A percentile compares a stretch with the other conserved stretches of the same genome.
phyloP scores from a whole-genome alignment of 1,140 invertebrate genomes.

The Platyscapa corneri region DNA sequence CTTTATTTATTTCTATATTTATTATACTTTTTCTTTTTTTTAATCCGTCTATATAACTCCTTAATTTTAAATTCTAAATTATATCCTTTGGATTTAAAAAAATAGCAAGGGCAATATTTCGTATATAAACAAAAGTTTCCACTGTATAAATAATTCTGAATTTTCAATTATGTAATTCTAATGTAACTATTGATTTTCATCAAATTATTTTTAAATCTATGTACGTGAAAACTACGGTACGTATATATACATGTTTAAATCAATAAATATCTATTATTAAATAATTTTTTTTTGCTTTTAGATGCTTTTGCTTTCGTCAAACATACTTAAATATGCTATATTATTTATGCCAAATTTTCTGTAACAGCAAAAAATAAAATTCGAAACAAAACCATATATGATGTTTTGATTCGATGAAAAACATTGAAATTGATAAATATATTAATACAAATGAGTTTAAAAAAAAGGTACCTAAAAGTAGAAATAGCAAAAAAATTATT shows the following conservation, averaged over 20 bases:
- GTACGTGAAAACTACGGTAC: no score
- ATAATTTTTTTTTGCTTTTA: not conserved
- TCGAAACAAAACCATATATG: no score
- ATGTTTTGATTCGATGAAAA: no score
- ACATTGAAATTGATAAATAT: not conserved
- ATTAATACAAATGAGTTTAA: not conserved
- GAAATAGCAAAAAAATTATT: not conserved
- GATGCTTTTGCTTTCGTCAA: not conserved
- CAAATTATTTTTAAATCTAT: no score
- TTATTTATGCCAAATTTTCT: no score
- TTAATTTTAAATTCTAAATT: slow-evolving; percentile 8
- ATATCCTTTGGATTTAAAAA: not conserved
- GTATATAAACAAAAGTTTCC: no score
- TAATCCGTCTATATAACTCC: not conserved
- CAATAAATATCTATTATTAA: not conserved
- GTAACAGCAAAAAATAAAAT: no score
- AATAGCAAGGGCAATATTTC: no score
- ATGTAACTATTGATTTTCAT: no score
- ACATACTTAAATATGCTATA: not conserved
- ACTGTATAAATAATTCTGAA: no score
- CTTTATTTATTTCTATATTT: not conserved
- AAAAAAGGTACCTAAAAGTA: not conserved
- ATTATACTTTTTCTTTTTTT: not conserved
- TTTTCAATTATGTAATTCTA: no score
- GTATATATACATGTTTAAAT: no score